Evolutionary conservation across 2,797 vertebrate genomes (phyloP).

Genomic region (Gobio occitaniae): DNA sequence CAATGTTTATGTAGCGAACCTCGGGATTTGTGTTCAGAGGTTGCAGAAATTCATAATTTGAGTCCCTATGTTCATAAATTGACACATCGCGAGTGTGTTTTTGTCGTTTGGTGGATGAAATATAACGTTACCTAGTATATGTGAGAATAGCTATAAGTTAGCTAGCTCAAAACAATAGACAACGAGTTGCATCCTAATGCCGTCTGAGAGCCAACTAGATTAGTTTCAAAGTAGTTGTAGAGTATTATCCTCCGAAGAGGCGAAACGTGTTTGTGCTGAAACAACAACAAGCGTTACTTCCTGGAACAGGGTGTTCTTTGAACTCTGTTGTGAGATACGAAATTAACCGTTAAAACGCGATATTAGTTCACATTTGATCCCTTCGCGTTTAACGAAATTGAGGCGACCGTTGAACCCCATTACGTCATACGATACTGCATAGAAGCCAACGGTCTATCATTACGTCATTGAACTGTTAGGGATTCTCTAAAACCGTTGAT

Average conservation of each 20-base stretch:
- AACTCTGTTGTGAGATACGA: not conserved
- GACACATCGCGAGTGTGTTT: not conserved
- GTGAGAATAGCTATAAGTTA: not conserved
- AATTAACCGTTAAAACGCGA: no score
- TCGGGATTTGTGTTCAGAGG: not conserved
- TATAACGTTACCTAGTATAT: not conserved
- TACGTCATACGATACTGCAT: conserved; percentile 35
- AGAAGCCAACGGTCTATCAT: not conserved
- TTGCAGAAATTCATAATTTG: no score
- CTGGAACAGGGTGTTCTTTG: conserved; percentile 57
- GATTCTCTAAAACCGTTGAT: not conserved
- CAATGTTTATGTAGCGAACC: not conserved
- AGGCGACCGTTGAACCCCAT: conserved; percentile 23
- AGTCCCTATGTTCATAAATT: not conserved
- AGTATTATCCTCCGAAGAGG: no score
- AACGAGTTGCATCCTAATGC: conserved; percentile 11
- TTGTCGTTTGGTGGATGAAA: not conserved
- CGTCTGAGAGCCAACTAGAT: not conserved
- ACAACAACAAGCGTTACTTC: conserved; percentile 50
- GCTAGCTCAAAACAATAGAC: conserved; percentile 49
- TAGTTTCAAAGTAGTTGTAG: not conserved
- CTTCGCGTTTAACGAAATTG: not conserved
- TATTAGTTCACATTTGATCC: no score
- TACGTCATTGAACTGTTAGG: not conserved
- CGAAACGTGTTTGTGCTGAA: not conserved